A percentile compares a stretch with the other conserved stretches of the same genome.
Conservation (phyloP, 2,888 invertebrate species). For the Taenaris catops region DNA sequence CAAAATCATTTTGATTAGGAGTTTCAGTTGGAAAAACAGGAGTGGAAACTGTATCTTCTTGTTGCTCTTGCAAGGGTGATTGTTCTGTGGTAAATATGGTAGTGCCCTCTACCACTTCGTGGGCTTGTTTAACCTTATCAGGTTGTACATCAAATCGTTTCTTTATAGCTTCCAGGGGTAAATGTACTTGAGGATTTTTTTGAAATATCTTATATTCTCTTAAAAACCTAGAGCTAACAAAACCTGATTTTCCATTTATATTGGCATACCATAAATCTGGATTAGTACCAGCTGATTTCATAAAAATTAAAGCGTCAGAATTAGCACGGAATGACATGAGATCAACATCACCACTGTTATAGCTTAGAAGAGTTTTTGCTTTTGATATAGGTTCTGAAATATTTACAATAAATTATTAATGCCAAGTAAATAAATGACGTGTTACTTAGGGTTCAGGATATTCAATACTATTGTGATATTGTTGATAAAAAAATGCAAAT, state of each 20-base stretch:
- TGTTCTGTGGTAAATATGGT: slow-evolving; percentile 71
- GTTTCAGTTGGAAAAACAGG: no score
- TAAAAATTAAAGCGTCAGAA: slow-evolving; percentile 80
- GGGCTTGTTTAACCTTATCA: slow-evolving; percentile 58
- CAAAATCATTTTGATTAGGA: no score
- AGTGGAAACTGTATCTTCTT: no score
- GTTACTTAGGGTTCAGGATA: no score
- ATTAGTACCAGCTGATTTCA: slow-evolving; percentile 84
- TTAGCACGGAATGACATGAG: slow-evolving; percentile 82
- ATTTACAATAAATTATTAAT: slow-evolving; percentile 1
- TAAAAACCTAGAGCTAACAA: slow-evolving; percentile 79
- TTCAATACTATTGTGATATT: not conserved
- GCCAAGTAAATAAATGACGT: no score
- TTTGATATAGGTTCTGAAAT: slow-evolving; percentile 81
- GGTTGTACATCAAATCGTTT: slow-evolving; percentile 42
- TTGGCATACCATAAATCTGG: slow-evolving; percentile 84
- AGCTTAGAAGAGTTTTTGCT: slow-evolving; percentile 80
- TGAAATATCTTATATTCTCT: slow-evolving; percentile 78
- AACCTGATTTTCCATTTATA: slow-evolving; percentile 84
- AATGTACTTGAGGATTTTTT: slow-evolving; percentile 47
- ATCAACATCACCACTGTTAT: slow-evolving; percentile 73
- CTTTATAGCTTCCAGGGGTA: slow-evolving; percentile 38
- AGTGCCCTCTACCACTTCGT: slow-evolving; percentile 84
- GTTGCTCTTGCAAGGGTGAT: no score
- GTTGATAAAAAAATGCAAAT: no score